Evolutionary conservation across 2,797 vertebrate genomes (phyloP), one percentile per base, ranked within the genome.

Genomic region (Cuculus canorus): DNA sequence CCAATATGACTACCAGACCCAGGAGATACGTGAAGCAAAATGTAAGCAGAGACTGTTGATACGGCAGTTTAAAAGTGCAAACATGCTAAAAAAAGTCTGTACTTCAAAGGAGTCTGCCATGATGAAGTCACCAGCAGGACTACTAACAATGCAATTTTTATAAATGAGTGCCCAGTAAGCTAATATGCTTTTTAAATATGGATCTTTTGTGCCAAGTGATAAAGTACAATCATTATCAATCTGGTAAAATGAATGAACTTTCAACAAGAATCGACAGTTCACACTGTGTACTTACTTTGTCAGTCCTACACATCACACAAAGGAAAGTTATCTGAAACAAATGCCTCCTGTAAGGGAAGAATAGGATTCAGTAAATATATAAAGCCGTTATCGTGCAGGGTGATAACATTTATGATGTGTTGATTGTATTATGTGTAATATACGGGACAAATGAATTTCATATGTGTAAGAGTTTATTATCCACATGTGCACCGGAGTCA

Each of bases 131-230:
- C 79, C 37, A 91, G 57, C 59, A 81, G 45, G 27, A 69, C 47
- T 88, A 83, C 69, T 92, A 94, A 94, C 90, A 95, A 81, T 89
- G 56, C 24, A 83, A 85, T 93, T 97, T 92, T 93, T 92, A 96
- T 91, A 96, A 96, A 97, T 96, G 95, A 96, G 82, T 94, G 59
- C 92, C 80, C 68, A 94, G 92, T 95, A 93, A 97, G 93, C 71
- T 93, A 97, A 97, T 88, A 95, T 0, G 5, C 71, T 82, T 90
- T 93, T 92, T 56, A 91, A 97, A 95, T 91, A 92, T 2, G 17
- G 59, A 69, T 33, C 71, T 77, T 96, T 97, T 95, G 90, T 96
- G 87, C 79, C 78, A 96, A 89, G 50, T 86, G 96, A 96, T 97
- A 97, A 96, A 88, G 54, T 69, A 68, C 61, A 90, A 56, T 84